Base-by-base conservation (phyloP, 2,888 invertebrate genomes). In the Aspidapion aeneum region DNA sequence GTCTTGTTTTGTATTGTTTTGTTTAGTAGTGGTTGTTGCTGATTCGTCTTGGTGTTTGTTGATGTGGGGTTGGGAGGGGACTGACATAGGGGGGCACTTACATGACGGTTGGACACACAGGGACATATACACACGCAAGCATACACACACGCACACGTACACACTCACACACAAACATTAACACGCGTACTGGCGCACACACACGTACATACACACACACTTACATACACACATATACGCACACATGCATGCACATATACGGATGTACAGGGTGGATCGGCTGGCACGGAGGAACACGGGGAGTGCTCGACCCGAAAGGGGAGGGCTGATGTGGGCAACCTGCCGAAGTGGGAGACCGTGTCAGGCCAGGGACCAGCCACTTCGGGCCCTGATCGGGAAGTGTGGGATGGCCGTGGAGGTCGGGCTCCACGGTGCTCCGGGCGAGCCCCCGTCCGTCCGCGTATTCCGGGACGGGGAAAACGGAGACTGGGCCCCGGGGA, bases 371-470 rank as follows among this genome's bases (percentile, higher is more conserved):
- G n/a, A 58, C 58, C 58, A 58, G 49, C 50, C 58, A 51, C 58
- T 58, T 50, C 58, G 58, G 51, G 12, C 58, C 51, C 17, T 58
- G 58, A 58, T 58, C 58, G n/a, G 22, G 22, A 57, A 57, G 57
- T 21, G 35, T 21, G 57, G 7, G 49, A 16, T 58, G 50, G 49
- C 48, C 49, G 58, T 48, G 49, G 51, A 58, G 58, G 50, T 58
- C 58, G 58, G 58, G 18, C 17, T 58, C 22, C 20, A 50, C 59
- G 51, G 50, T 18, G 59, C 59, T 21, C 51, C 59, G 52, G 52
- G 52, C 52, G 52, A 59, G 51, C 17, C 54, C 52, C 51, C 22
- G 22, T 59, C 18, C 18, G 51, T 59, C 59, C 59, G 59, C 3
- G 48, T 59, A 7, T 59, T 50, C 54, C 52, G 59, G 52, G 20